phyloP scores from a whole-genome alignment of 2,797 vertebrate genomes.

The Rhinogobio ventralis region DNA sequence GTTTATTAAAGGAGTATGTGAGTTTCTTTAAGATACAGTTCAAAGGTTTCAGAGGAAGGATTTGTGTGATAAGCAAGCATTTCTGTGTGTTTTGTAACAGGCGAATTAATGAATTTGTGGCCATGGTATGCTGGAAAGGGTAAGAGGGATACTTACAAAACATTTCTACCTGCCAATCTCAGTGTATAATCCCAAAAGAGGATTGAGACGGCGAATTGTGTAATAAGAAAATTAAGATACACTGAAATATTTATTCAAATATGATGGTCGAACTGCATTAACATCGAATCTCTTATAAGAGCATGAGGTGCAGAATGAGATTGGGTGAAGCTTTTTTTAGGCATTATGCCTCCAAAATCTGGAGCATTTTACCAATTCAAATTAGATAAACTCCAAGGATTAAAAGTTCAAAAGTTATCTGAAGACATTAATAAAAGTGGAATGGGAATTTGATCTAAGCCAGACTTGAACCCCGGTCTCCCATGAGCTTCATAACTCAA shows the following conservation, averaged over 20 bases:
- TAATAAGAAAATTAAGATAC: conserved; percentile 9
- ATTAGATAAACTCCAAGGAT: background rate
- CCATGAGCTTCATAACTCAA: background rate
- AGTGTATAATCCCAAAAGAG: conserved; percentile 30
- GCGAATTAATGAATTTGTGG: conserved; percentile 10
- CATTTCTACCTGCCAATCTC: conserved; percentile 2
- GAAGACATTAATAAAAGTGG: background rate
- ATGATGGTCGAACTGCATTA: background rate
- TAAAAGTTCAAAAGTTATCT: background rate
- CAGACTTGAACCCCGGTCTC: background rate
- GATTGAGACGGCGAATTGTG: conserved; percentile 29
- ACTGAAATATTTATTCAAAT: conserved; percentile 17
- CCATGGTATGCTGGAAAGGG: conserved; percentile 2
- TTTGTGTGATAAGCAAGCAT: conserved; percentile 70
- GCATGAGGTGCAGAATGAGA: background rate
- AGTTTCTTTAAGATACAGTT: conserved; percentile 66
- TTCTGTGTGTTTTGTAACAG: conserved; percentile 62
- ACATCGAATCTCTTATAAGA: background rate
- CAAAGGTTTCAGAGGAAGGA: conserved; percentile 63
- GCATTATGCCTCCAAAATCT: background rate
- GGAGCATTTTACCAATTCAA: background rate
- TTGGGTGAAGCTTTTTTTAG: background rate
- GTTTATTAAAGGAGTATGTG: conserved; percentile 49
- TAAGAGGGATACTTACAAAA: conserved; percentile 29
- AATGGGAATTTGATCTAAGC: too few relatives aligned